phyloP scores from a whole-genome alignment of 2,888 invertebrate species.

The Dicroscelio sp. region DNA sequence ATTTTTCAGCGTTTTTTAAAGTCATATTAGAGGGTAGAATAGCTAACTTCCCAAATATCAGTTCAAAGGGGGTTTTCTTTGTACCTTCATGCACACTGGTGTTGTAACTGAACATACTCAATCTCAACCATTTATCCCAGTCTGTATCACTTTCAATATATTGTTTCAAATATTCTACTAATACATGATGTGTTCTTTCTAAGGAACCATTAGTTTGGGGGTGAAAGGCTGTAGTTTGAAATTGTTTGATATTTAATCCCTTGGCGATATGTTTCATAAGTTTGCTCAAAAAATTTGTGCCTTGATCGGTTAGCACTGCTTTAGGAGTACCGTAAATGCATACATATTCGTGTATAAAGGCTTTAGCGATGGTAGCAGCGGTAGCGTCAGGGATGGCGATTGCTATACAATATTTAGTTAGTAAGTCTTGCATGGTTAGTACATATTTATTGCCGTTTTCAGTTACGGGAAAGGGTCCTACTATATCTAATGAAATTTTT shows the following conservation, averaged over 20 bases:
- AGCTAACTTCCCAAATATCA: not conserved
- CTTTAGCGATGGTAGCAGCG: not conserved
- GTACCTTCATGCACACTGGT: not conserved
- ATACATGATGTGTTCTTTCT: not conserved
- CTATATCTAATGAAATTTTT: not conserved
- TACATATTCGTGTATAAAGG: not conserved
- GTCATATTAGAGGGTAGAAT: not conserved
- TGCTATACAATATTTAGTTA: not conserved
- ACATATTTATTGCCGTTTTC: not conserved
- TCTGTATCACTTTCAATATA: not conserved
- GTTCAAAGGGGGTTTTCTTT: not conserved
- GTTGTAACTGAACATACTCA: not conserved
- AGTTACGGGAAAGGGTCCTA: not conserved
- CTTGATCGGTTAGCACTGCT: not conserved
- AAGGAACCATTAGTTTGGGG: not conserved
- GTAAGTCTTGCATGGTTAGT: not conserved
- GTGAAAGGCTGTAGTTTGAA: not conserved
- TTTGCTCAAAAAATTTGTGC: not conserved
- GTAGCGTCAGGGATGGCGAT: not conserved
- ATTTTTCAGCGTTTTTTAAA: not conserved
- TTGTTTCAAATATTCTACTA: conserved; percentile 13
- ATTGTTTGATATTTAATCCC: not conserved
- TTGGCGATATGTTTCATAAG: not conserved
- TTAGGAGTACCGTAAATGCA: not conserved
- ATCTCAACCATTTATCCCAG: not conserved